Evolutionary conservation across 2,888 invertebrate species (phyloP).

Genomic region (Conomelus anceps): DNA sequence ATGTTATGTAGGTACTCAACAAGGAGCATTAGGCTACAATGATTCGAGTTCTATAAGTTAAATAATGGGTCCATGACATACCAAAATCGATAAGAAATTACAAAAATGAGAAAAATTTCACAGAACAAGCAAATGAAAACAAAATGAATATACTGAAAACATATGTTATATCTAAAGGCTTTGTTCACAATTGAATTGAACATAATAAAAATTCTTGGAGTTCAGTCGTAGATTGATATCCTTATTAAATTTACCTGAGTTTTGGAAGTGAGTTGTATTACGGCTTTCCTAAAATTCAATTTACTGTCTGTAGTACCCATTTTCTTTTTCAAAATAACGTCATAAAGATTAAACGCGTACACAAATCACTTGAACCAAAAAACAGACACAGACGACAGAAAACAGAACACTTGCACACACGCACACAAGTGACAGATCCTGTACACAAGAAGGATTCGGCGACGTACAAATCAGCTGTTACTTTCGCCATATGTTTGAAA

Average conservation of each 20-base stretch:
- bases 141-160: background rate
- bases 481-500: background rate
- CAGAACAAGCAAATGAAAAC: background rate
- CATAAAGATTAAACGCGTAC: background rate
- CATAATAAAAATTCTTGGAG: background rate
- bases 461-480: background rate
- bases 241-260: constrained; percentile 68
- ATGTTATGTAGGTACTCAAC: too few species aligned
- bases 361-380: background rate
- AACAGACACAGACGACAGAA: background rate
- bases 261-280: constrained; percentile 94
- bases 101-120: background rate
- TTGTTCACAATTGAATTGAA: background rate
- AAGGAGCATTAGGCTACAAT: too few species aligned
- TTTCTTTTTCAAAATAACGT: background rate
- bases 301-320: constrained; percentile 99
- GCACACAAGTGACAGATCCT: background rate
- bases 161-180: background rate
- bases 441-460: background rate
- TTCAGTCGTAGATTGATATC: background rate
- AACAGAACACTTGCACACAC: background rate
- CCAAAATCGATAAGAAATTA: background rate
- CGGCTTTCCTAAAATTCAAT: constrained; percentile 95
- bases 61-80: too few species aligned
- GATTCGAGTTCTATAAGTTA: too few species aligned